These are phyloP conservation scores for Phoenoteleia sp. DNA, from an alignment of 2,888 invertebrate genomes.

Conservation along the genomic window DNA sequence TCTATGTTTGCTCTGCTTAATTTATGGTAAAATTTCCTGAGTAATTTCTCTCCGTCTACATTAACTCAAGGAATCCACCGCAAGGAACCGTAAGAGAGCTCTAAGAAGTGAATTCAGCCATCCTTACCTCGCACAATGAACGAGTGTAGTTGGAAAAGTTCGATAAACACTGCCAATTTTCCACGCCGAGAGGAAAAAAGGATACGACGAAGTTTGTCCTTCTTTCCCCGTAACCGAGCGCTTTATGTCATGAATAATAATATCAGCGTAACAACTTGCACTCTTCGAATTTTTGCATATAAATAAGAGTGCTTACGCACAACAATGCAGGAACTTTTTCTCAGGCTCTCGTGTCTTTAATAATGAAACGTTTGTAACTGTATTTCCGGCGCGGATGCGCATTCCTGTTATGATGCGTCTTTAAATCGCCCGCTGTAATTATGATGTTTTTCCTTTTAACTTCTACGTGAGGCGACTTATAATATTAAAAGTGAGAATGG, in stretches of 20 bases:
- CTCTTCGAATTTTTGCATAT: slow-evolving; percentile 36
- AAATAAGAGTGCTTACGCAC: slow-evolving; percentile 11
- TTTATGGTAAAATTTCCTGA: no score
- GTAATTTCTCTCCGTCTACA: no score
- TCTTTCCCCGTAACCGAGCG: slow-evolving; percentile 16
- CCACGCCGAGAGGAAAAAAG: no score
- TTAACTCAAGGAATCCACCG: no score
- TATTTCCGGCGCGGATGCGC: slow-evolving; percentile 43
- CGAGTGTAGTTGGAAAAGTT: no score
- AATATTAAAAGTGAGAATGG: slow-evolving; percentile 22
- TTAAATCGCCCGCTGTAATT: slow-evolving; percentile 24
- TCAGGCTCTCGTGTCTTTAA: slow-evolving; percentile 37
- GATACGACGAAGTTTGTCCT: slow-evolving; percentile 17
- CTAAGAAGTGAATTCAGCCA: no score
- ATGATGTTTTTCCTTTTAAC: slow-evolving; percentile 21
- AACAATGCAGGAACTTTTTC: slow-evolving; percentile 38
- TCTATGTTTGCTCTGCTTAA: no score
- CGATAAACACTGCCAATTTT: no score
- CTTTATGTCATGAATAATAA: slow-evolving; percentile 32
- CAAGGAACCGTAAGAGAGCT: no score
- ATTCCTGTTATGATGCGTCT: slow-evolving; percentile 25
- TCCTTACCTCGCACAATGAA: no score
- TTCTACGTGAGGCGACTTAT: background rate
- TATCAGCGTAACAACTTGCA: slow-evolving; percentile 43
- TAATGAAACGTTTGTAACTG: slow-evolving; percentile 51